Evolutionary conservation across 2,797 vertebrate species (phyloP), one percentile per base, ranked within the genome.

Genomic region (Neopelma chrysocephalum): DNA sequence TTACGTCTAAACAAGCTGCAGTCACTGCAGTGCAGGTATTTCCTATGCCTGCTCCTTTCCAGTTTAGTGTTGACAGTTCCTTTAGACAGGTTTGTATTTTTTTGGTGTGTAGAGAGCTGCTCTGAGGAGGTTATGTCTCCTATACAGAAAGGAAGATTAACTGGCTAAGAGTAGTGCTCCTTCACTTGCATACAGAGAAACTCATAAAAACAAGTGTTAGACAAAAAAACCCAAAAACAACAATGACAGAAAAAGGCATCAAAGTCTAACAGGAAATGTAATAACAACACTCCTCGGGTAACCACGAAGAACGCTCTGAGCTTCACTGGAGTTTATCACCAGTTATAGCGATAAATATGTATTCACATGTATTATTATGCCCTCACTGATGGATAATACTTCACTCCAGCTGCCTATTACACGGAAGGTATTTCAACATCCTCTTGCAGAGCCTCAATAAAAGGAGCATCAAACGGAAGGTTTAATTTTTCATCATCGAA

Each of bases 401-500:
- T 84, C 48, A 73, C 92, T 90, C 53, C 60, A 90, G 64, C 42
- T 82, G 71, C 65, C 56, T 82, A 73, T 60, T 87, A 87, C 75
- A 90, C 0, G 2, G 77, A 89, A 93, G 14, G 32, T 36, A 93
- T 89, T 90, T 82, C 83, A 82, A 65, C 58, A 90, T 56, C 70
- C 56, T 57, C 61, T 87, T 34, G 62, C 70, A 90, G 62, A 92
- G 56, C n/a, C 51, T 92, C 77, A 92, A 57, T 82, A 92, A 93
- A 94, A 92, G 90, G 40, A 93, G 92, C 73, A 94, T 90, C 95
- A 94, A 94, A 90, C 0, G 2, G 81, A 93, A 90, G 78, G 81
- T 89, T 97, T 97, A 94, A 93, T 96, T 97, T 96, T 96, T 96
- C 94, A 94, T 87, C 94, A 84, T 38, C 10, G 5, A 36, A 56